Percentiles rank a stretch among this genome's conserved stretches.
phyloP scores from a whole-genome alignment of 2,888 invertebrate genomes.

The Drosophila robusta region DNA sequence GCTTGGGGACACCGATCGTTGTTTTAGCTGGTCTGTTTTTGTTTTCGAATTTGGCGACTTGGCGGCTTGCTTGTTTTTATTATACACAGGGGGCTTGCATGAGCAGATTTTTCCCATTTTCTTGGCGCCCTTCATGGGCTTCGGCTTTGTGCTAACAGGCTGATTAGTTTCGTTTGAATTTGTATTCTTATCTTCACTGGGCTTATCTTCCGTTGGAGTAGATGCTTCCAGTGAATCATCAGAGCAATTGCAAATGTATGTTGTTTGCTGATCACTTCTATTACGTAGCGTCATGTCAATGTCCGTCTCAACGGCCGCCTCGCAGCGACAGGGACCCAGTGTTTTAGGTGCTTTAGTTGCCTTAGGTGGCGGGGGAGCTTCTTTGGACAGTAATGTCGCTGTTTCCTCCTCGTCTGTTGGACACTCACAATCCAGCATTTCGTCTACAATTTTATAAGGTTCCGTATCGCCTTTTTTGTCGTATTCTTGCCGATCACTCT shows the following conservation, averaged over 20 bases:
- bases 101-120: slow-evolving; percentile 4
- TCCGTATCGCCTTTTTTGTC: neutral
- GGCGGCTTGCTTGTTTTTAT: neutral
- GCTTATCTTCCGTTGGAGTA: neutral
- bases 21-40: neutral
- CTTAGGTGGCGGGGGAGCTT: neutral
- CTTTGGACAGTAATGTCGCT: neutral
- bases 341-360: too few relatives aligned
- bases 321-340: slow-evolving; percentile 1
- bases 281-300: slow-evolving; percentile 37
- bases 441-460: too few relatives aligned
- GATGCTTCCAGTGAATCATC: neutral
- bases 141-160: neutral
- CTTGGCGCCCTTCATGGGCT: neutral
- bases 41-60: neutral
- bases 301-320: slow-evolving; percentile 43
- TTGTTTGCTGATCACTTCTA: neutral
- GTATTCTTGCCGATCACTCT: neutral
- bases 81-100: slow-evolving; percentile 7
- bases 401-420: slow-evolving; percentile 11
- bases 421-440: slow-evolving; percentile 21
- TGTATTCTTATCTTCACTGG: neutral
- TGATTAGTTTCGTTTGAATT: neutral
- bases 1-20: neutral
- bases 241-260: neutral